A percentile compares a stretch with the other conserved stretches of the same genome.
phyloP scores from a whole-genome alignment of 64 coral and sea anemone species.

The Stichodactyla helianthus region DNA sequence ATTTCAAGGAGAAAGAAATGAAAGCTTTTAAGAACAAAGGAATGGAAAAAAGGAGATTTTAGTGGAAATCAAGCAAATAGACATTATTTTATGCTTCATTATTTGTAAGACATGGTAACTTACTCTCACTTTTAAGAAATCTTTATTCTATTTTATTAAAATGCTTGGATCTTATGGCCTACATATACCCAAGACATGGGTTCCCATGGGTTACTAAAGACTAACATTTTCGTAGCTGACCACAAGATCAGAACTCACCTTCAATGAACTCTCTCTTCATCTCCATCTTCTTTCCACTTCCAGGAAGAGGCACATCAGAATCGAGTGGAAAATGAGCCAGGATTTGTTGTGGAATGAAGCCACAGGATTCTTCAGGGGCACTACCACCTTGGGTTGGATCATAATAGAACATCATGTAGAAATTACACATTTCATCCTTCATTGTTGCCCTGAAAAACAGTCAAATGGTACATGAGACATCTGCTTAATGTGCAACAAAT shows the following conservation, averaged over 20 bases:
- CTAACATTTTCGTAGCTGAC: neutral
- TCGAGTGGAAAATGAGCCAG: conserved; percentile 43
- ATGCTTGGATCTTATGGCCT: too few species aligned
- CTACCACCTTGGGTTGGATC: neutral
- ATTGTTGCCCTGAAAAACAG: conserved; percentile 67
- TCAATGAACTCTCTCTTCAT: conserved; percentile 70
- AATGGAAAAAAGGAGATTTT: too few species aligned
- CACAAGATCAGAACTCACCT: neutral
- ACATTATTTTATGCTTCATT: too few species aligned
- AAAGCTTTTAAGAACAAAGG: too few species aligned
- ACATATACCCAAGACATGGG: too few species aligned
- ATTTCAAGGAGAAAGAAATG: too few species aligned
- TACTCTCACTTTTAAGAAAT: too few species aligned
- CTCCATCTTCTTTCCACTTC: conserved; percentile 71
- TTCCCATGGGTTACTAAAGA: neutral
- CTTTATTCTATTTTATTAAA: too few species aligned
- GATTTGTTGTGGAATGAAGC: neutral
- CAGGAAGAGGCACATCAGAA: conserved; percentile 63
- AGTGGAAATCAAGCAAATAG: too few species aligned
- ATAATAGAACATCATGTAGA: conserved; percentile 96
- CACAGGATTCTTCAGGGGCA: conserved; percentile 30
- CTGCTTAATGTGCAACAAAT: too few species aligned
- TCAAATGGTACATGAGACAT: too few species aligned
- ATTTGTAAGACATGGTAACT: too few species aligned
- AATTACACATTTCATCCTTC: conserved; percentile 98